phyloP scores from a whole-genome alignment of 2,797 vertebrate species.

The Loris lydekkerianus region DNA sequence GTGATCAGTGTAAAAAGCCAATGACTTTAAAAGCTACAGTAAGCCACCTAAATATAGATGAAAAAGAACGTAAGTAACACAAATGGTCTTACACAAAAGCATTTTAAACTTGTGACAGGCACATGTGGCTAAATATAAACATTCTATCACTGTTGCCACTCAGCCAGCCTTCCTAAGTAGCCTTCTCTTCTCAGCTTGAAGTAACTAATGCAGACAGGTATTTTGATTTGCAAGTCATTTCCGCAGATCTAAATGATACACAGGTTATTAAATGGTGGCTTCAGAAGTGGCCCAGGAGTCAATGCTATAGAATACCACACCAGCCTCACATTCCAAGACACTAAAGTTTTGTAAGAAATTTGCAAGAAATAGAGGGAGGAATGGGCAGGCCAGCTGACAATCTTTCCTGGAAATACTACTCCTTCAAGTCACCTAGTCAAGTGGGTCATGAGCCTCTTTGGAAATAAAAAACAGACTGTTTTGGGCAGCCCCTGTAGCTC shows the following conservation, averaged over 20 bases:
- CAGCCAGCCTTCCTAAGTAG: constrained; percentile 42
- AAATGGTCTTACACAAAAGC: constrained; percentile 40
- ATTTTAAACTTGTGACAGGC: constrained; percentile 71
- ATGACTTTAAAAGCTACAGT: constrained; percentile 64
- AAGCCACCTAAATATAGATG: constrained; percentile 67
- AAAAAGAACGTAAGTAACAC: background rate
- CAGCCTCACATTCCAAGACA: background rate
- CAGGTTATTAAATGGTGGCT: background rate
- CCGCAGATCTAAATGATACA: background rate
- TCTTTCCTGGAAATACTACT: background rate
- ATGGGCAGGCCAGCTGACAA: background rate
- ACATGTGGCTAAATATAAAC: constrained; percentile 82
- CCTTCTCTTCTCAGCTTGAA: constrained; percentile 5
- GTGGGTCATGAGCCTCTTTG: background rate
- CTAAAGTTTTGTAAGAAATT: background rate
- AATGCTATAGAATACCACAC: background rate
- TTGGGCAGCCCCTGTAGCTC: no score
- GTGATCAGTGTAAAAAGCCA: background rate
- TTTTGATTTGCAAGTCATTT: background rate
- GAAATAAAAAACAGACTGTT: background rate
- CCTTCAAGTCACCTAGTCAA: background rate
- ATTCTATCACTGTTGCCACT: constrained; percentile 47
- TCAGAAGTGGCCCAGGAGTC: background rate
- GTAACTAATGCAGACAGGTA: constrained; percentile 4
- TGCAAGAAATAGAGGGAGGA: background rate